Evolutionary conservation across 2,888 invertebrate genomes (phyloP).

Genomic region (Endomychus coccineus): DNA sequence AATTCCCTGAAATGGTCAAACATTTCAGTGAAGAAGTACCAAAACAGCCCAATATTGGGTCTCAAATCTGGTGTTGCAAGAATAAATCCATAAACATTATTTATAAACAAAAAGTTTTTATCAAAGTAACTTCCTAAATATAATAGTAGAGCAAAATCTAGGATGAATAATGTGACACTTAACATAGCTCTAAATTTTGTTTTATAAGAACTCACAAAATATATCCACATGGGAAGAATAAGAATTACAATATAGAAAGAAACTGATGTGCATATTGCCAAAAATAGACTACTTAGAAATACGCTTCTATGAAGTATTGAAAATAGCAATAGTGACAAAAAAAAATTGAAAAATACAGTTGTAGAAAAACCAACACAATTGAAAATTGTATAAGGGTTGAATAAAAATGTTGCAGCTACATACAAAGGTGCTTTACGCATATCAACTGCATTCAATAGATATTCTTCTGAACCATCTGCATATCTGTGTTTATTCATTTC

Average conservation of each 20-base stretch:
- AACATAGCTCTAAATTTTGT: constrained; percentile 41
- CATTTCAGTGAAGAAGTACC: constrained; percentile 99
- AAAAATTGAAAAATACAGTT: constrained; percentile 82
- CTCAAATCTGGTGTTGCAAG: constrained; percentile 87
- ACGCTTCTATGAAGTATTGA: constrained; percentile 46
- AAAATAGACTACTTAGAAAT: constrained; percentile 54
- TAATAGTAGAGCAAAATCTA: constrained; percentile 20
- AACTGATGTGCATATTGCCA: constrained; percentile 75
- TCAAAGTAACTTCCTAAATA: constrained; percentile 23
- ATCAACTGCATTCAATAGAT: constrained; percentile 51
- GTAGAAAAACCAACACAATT: constrained; percentile 86
- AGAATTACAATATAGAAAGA: constrained; percentile 76
- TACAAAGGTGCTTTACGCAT: constrained; percentile 57
- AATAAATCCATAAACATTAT: constrained; percentile 50
- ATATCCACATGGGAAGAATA: constrained; percentile 73
- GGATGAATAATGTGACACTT: constrained; percentile 30
- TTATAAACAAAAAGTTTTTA: constrained; percentile 50
- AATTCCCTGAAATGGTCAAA: constrained; percentile 96
- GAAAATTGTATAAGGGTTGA: constrained; percentile 82
- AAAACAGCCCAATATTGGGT: constrained; percentile 96
- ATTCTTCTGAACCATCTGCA: constrained; percentile 51
- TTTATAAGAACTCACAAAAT: constrained; percentile 52
- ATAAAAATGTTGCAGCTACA: constrained; percentile 72
- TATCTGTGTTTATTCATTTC: constrained; percentile 46
- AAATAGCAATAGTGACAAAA: constrained; percentile 60